Evolutionary conservation across 2,888 invertebrate genomes (phyloP).

Genomic region (Drosophila nigritarsus): DNA sequence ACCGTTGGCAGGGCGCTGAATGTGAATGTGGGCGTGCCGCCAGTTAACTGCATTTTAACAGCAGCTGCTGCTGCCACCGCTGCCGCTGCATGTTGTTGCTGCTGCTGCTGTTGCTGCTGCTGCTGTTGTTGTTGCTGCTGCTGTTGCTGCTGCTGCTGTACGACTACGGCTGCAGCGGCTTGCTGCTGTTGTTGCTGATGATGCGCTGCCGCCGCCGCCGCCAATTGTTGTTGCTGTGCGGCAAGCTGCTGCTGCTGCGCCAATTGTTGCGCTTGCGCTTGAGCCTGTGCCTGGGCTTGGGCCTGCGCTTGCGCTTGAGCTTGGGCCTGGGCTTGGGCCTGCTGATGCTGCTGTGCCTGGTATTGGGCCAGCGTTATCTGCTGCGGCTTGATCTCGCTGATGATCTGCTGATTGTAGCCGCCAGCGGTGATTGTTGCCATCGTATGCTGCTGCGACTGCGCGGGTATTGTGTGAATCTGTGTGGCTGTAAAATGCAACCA

Average conservation of each 20-base stretch:
- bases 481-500: constrained; percentile 58
- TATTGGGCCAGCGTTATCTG: constrained; percentile 83
- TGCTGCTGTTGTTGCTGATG: constrained; percentile 74
- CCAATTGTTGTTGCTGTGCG: constrained; percentile 64
- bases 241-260: constrained; percentile 65
- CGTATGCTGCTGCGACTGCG: constrained; percentile 78
- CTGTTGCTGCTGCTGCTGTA: constrained; percentile 50
- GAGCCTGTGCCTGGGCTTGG: constrained; percentile 82
- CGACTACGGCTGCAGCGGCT: constrained; percentile 57
- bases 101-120: constrained; percentile 52
- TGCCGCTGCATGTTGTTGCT: constrained; percentile 58
- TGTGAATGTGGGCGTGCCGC: constrained; percentile 81
- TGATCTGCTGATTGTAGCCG: constrained; percentile 83
- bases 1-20: constrained; percentile 81
- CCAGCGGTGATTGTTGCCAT: constrained; percentile 82
- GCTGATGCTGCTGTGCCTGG: constrained; percentile 83
- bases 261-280: constrained; percentile 75
- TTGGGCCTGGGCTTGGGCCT: constrained; percentile 64
- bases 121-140: constrained; percentile 63
- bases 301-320: constrained; percentile 48
- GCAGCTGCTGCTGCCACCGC: constrained; percentile 57
- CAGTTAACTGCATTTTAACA: constrained; percentile 80
- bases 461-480: constrained; percentile 81
- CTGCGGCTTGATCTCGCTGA: constrained; percentile 83
- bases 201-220: constrained; percentile 60